Evolutionary conservation across 2,888 invertebrate genomes (phyloP).

Genomic region (Monopis laevigella): DNA sequence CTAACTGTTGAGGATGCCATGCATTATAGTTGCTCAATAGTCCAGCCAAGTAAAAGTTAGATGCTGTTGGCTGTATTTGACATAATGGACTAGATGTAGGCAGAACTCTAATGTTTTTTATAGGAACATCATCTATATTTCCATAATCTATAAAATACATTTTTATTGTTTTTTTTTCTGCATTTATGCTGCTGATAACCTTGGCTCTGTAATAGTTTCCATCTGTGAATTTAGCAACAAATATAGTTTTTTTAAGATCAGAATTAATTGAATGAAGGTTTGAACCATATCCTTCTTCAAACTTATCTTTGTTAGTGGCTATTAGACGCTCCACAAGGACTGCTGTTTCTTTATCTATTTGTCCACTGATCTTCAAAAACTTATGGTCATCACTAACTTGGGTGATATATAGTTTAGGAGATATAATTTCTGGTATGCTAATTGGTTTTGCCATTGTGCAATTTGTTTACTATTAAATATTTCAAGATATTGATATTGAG

Average conservation of each 20-base stretch:
- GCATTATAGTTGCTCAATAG: background rate
- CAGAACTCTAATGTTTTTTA: constrained; percentile 67
- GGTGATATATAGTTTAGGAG: constrained; percentile 62
- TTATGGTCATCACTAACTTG: constrained; percentile 75
- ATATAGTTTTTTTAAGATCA: too few relatives aligned
- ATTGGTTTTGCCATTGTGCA: too few relatives aligned
- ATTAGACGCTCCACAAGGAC: constrained; percentile 65
- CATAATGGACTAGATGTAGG: constrained; percentile 52
- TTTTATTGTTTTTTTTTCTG: constrained; percentile 64
- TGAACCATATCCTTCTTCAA: too few relatives aligned
- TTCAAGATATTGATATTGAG: too few relatives aligned
- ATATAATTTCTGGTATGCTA: too few relatives aligned
- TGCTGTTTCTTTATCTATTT: constrained; percentile 67
- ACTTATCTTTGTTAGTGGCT: too few relatives aligned
- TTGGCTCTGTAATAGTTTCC: constrained; percentile 73
- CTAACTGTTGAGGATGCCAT: background rate
- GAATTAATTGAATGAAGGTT: too few relatives aligned
- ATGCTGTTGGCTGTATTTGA: background rate
- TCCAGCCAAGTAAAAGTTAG: background rate
- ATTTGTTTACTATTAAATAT: too few relatives aligned
- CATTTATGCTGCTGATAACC: constrained; percentile 53
- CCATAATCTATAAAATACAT: constrained; percentile 76
- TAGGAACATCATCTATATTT: constrained; percentile 69
- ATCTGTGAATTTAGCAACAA: constrained; percentile 74
- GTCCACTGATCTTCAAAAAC: constrained; percentile 78